phyloP scores from a whole-genome alignment of 2,797 vertebrate genomes.

The Astyanax mexicanus region DNA sequence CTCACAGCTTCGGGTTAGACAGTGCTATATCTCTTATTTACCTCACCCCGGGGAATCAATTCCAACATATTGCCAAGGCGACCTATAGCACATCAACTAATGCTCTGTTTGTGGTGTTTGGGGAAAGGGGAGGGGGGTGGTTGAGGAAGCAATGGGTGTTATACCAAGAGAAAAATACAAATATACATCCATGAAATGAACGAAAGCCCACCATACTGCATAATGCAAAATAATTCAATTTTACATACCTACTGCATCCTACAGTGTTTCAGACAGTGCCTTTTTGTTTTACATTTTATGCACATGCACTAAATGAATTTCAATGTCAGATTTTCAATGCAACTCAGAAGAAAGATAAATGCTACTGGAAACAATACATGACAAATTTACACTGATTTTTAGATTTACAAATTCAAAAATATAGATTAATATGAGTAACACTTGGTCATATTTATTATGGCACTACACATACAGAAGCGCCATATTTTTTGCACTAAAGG shows the following conservation, averaged over 20 bases:
- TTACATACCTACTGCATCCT: neutral
- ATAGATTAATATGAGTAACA: no score
- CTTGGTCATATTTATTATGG: no score
- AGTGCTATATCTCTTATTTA: conserved; percentile 20
- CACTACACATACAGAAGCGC: no score
- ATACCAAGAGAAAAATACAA: neutral
- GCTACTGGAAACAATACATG: no score
- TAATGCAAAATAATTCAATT: no score
- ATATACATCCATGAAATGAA: neutral
- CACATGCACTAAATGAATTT: neutral
- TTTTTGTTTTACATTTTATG: neutral
- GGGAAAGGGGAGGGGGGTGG: conserved; percentile 4
- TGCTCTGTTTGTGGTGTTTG: no score
- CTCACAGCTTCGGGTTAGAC: conserved; percentile 5
- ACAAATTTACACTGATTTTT: no score
- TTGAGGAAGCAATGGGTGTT: neutral
- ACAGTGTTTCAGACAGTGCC: neutral
- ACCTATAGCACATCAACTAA: conserved; percentile 25
- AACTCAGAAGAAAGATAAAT: no score
- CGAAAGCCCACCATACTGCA: neutral
- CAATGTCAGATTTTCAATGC: no score
- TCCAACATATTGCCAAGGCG: conserved; percentile 28
- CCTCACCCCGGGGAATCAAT: conserved; percentile 40
- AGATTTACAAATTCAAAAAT: no score
- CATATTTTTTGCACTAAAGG: no score